A percentile compares a stretch with the other conserved stretches of the same genome.
These are phyloP conservation scores for Nylanderia fulva DNA, from an alignment of 1,140 invertebrate species.

Conservation along the genomic window DNA sequence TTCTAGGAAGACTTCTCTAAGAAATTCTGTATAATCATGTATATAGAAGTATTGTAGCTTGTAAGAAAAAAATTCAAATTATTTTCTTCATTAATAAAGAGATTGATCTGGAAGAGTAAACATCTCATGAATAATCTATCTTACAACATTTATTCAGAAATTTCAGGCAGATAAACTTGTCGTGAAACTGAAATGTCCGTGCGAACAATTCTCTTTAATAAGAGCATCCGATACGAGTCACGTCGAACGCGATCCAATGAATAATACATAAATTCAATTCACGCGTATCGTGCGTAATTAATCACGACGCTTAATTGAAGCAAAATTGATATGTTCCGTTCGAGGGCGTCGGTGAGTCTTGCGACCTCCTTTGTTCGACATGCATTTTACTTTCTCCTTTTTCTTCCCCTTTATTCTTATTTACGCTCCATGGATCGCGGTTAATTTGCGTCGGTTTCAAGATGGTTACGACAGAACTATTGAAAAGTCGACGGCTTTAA, in stretches of 20 bases:
- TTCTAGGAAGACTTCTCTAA: neutral
- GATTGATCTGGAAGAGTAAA: neutral
- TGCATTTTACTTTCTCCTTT: neutral
- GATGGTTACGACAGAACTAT: neutral
- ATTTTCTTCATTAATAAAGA: neutral
- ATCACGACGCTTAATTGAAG: slow-evolving; percentile 52
- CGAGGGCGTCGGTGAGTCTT: neutral
- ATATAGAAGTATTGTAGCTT: neutral
- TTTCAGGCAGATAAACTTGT: slow-evolving; percentile 17
- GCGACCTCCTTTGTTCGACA: neutral
- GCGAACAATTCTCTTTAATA: slow-evolving; percentile 43
- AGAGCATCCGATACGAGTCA: slow-evolving; percentile 20
- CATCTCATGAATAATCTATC: neutral
- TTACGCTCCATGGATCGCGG: neutral
- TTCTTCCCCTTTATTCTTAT: neutral
- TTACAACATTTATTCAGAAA: neutral
- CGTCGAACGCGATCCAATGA: slow-evolving; percentile 28
- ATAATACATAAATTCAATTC: slow-evolving; percentile 55
- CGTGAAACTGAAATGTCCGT: slow-evolving; percentile 24
- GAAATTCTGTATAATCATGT: neutral
- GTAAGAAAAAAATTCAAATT: neutral
- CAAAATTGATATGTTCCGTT: slow-evolving; percentile 37
- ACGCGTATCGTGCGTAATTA: slow-evolving; percentile 36
- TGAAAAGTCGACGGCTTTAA: slow-evolving; percentile 27
- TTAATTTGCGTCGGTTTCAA: slow-evolving; percentile 34